A percentile compares a stretch with the other conserved stretches of the same genome.
Conservation (phyloP, 1,140 invertebrate genomes). For the Drosophila murphyi region DNA sequence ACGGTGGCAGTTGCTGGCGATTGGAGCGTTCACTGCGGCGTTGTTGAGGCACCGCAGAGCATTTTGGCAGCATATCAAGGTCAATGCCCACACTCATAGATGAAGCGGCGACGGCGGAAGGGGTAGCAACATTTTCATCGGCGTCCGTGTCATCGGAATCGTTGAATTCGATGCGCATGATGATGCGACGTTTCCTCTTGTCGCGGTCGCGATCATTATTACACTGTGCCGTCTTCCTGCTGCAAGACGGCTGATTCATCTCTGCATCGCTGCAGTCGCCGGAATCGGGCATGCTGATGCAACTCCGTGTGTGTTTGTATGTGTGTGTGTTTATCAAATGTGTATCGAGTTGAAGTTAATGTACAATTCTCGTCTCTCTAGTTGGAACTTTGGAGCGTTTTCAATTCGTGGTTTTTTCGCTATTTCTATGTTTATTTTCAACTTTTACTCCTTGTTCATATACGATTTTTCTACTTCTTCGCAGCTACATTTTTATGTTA, state of each 20-base stretch:
- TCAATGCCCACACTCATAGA: conserved; percentile 26
- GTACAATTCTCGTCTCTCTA: conserved; percentile 7
- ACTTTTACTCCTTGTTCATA: conserved; percentile 49
- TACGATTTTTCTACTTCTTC: conserved; percentile 57
- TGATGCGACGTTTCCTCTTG: conserved; percentile 73
- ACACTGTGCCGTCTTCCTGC: conserved; percentile 37
- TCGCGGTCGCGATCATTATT: conserved; percentile 28
- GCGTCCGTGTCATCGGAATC: conserved; percentile 68
- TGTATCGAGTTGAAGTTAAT: conserved; percentile 5
- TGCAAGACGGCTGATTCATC: conserved; percentile 68
- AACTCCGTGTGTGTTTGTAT: conserved; percentile 40
- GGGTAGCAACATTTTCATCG: conserved; percentile 40
- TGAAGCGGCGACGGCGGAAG: conserved; percentile 4
- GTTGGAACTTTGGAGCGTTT: conserved; percentile 4
- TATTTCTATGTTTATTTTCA: conserved; percentile 48
- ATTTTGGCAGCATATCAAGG: conserved; percentile 42
- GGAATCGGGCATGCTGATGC: conserved; percentile 80
- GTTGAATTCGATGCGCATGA: conserved; percentile 83
- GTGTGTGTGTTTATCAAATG: conserved; percentile 39
- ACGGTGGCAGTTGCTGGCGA: conserved; percentile 6
- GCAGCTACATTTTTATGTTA: conserved; percentile 46
- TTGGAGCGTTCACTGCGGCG: conserved; percentile 26
- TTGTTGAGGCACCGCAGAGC: conserved; percentile 27
- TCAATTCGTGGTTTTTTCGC: conserved; percentile 9
- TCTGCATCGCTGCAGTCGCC: conserved; percentile 60